Evolutionary conservation across 2,797 vertebrate species (phyloP).

Genomic region (Chelmon rostratus): DNA sequence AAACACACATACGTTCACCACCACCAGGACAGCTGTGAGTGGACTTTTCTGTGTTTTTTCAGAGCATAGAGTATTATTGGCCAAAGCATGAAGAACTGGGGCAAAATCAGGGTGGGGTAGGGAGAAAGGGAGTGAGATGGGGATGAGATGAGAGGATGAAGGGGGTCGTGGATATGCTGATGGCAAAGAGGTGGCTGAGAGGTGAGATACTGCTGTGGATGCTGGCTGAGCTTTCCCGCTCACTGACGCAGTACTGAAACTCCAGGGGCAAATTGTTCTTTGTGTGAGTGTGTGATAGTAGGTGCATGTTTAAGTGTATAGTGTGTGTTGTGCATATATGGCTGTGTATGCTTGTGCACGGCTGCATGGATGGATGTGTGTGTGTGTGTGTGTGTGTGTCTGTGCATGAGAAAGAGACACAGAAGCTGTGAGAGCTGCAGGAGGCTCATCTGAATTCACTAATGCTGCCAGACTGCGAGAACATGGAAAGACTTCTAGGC

Average conservation of each 20-base stretch:
- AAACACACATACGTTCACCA: conserved; percentile 8
- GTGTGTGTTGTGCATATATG: conserved; percentile 31
- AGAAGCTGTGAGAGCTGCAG: conserved; percentile 69
- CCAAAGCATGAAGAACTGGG: conserved; percentile 43
- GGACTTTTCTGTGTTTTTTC: conserved; percentile 32
- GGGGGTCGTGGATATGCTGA: conserved; percentile 58
- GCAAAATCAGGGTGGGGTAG: conserved; percentile 29
- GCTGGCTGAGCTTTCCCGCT: conserved; percentile 45
- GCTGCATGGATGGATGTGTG: conserved; percentile 37
- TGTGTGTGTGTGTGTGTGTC: no score
- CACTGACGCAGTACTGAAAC: conserved; percentile 45
- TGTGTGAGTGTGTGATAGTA: conserved; percentile 40
- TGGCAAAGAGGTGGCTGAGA: conserved; percentile 54
- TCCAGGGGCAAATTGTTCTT: conserved; percentile 47
- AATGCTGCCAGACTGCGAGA: conserved; percentile 75
- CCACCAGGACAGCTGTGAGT: conserved; percentile 17
- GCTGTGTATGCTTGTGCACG: conserved; percentile 26
- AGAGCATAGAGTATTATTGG: conserved; percentile 23
- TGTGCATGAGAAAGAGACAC: conserved; percentile 51
- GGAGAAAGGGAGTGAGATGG: conserved; percentile 3
- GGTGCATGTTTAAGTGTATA: conserved; percentile 50
- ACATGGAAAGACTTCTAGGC: conserved; percentile 80
- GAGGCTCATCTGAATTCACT: conserved; percentile 80
- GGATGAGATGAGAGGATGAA: conserved; percentile 6
- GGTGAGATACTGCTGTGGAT: conserved; percentile 52